Conservation (phyloP, 2,888 invertebrate species). For the Lasioglossum villosulum region DNA sequence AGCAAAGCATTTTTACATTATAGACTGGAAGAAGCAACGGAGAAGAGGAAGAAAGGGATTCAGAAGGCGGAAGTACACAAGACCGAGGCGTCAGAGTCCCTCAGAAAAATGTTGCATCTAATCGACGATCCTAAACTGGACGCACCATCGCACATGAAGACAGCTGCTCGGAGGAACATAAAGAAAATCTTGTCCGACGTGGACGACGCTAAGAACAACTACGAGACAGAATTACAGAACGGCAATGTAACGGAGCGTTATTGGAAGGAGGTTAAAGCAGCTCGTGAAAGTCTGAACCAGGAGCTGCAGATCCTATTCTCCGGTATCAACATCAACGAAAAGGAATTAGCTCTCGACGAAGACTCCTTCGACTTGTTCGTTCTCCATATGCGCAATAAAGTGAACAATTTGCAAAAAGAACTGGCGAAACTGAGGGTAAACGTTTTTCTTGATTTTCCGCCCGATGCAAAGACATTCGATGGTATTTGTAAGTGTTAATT, state of each 20-base stretch:
- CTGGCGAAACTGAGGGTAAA: conserved; percentile 89
- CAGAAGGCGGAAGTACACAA: conserved; percentile 87
- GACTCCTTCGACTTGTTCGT: conserved; percentile 92
- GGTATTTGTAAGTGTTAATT: not conserved
- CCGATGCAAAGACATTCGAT: not conserved
- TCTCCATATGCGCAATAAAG: conserved; percentile 91
- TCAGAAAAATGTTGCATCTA: conserved; percentile 84
- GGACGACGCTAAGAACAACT: conserved; percentile 86
- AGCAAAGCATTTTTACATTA: not conserved
- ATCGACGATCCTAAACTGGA: conserved; percentile 83
- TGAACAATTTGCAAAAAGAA: conserved; percentile 92
- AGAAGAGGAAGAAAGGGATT: conserved; percentile 86
- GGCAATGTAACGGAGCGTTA: conserved; percentile 91
- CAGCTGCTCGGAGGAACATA: conserved; percentile 79
- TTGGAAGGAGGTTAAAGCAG: conserved; percentile 91
- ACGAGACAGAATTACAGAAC: conserved; percentile 86
- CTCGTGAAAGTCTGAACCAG: conserved; percentile 87
- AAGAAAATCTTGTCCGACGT: conserved; percentile 86
- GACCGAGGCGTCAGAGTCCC: conserved; percentile 85
- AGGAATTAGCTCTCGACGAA: conserved; percentile 87
- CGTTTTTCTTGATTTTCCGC: not conserved
- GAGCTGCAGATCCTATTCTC: conserved; percentile 91
- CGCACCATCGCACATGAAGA: conserved; percentile 81
- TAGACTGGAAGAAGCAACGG: conserved; percentile 87
- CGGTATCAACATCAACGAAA: conserved; percentile 89